Conservation (phyloP, 1,140 invertebrate species). For the Physella acuta region DNA sequence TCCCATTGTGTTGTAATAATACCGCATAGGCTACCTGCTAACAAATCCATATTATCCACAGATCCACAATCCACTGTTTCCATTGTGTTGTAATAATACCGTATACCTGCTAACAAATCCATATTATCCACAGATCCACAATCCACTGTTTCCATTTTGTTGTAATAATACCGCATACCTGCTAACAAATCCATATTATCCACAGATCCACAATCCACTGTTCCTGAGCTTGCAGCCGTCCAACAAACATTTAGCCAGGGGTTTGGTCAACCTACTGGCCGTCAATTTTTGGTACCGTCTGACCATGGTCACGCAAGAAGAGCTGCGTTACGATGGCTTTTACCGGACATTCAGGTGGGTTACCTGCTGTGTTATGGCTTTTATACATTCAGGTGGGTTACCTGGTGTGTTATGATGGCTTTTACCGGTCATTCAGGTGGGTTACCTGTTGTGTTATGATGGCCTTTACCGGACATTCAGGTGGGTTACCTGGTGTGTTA, state of each 20-base stretch:
- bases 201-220: slow-evolving; percentile 40
- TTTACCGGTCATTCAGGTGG: slow-evolving; percentile 34
- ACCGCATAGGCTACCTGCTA: background rate
- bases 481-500: too few relatives aligned
- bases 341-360: slow-evolving; percentile 30
- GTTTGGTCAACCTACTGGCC: slow-evolving; percentile 38
- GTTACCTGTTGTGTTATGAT: slow-evolving; percentile 16
- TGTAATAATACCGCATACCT: background rate
- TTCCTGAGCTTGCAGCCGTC: slow-evolving; percentile 44
- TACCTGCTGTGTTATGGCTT: too few relatives aligned
- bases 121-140: slow-evolving; percentile 35
- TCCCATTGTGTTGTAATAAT: background rate
- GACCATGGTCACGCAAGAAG: slow-evolving; percentile 39
- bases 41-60: too few relatives aligned
- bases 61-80: too few relatives aligned
- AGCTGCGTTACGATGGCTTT: slow-evolving; percentile 45
- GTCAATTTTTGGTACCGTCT: slow-evolving; percentile 49
- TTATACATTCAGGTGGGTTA: too few relatives aligned
- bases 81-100: background rate
- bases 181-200: background rate
- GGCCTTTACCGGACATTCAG: too few relatives aligned
- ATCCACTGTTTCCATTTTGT: slow-evolving; percentile 28
- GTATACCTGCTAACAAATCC: background rate
- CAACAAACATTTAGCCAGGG: slow-evolving; percentile 41
- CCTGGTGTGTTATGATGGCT: slow-evolving; percentile 44